Conservation (phyloP, 1,140 invertebrate species). For the Melanaphis sacchari region DNA sequence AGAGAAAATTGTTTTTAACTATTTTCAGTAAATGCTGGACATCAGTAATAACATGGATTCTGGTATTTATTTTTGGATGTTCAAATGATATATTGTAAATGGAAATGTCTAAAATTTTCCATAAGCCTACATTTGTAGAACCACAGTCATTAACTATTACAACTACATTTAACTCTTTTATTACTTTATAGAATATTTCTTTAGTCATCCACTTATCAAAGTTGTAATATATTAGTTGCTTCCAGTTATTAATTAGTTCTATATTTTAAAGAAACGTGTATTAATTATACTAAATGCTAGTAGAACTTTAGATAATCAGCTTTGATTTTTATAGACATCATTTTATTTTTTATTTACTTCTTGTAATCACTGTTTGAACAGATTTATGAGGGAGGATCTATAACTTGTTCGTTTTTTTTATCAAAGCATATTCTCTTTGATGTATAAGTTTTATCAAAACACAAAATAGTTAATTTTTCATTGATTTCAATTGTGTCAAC, state of each 20-base stretch:
- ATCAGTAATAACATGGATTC: not conserved
- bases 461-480: not conserved
- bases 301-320: too few relatives aligned
- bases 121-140: not conserved
- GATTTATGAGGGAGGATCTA: not conserved
- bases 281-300: too few relatives aligned
- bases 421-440: not conserved
- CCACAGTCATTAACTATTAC: not conserved
- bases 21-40: not conserved
- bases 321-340: too few relatives aligned
- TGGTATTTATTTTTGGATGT: not conserved
- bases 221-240: not conserved
- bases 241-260: not conserved
- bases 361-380: too few relatives aligned
- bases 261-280: too few relatives aligned
- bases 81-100: not conserved
- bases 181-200: not conserved
- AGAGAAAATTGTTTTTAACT: not conserved
- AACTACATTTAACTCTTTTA: not conserved
- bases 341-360: too few relatives aligned
- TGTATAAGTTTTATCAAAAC: slow-evolving; percentile 19
- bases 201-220: not conserved
- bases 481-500: not conserved
- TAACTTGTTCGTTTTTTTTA: slow-evolving; percentile 7
- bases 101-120: not conserved